phyloP scores from a whole-genome alignment of 2,797 vertebrate genomes.

The Rhinatrema bivittatum region DNA sequence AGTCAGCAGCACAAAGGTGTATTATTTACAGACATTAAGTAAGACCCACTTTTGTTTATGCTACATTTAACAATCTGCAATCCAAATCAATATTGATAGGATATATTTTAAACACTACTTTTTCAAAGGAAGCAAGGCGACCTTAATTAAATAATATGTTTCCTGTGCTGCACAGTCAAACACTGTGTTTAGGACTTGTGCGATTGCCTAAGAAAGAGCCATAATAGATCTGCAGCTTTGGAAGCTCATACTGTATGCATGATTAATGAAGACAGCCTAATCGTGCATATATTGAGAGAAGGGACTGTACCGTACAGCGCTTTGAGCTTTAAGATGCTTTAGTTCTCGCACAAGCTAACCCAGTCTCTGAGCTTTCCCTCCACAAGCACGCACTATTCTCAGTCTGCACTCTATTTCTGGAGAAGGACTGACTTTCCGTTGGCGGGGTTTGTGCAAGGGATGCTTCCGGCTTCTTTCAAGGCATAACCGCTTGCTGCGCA shows the following conservation, averaged over 20 bases:
- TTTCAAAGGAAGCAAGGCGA: conserved; percentile 14
- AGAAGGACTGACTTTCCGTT: conserved; percentile 5
- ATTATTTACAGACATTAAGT: conserved; percentile 1
- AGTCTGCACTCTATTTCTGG: too few species aligned
- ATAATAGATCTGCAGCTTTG: conserved; percentile 3
- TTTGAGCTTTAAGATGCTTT: conserved; percentile 14
- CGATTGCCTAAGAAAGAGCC: conserved; percentile 6
- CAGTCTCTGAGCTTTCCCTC: too few species aligned
- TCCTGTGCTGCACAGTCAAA: background rate
- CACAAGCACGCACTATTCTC: too few species aligned
- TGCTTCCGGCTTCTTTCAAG: conserved; percentile 19
- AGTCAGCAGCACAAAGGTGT: conserved; percentile 21
- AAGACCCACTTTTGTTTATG: conserved; percentile 27
- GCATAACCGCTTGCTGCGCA: conserved; percentile 19
- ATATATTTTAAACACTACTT: conserved; percentile 25
- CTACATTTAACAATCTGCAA: conserved; percentile 26
- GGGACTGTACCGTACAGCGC: background rate
- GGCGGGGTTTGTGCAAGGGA: conserved; percentile 13
- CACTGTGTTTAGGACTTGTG: background rate
- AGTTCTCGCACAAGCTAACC: too few species aligned
- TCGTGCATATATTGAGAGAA: conserved; percentile 5
- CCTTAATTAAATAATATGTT: conserved; percentile 11
- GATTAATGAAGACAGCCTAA: conserved; percentile 2
- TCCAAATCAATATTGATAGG: conserved; percentile 6
- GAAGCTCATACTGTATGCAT: background rate